Evolutionary conservation across 2,888 invertebrate species (phyloP), one percentile per base, ranked within the genome.

Genomic region (Cryptocephalus moraei): DNA sequence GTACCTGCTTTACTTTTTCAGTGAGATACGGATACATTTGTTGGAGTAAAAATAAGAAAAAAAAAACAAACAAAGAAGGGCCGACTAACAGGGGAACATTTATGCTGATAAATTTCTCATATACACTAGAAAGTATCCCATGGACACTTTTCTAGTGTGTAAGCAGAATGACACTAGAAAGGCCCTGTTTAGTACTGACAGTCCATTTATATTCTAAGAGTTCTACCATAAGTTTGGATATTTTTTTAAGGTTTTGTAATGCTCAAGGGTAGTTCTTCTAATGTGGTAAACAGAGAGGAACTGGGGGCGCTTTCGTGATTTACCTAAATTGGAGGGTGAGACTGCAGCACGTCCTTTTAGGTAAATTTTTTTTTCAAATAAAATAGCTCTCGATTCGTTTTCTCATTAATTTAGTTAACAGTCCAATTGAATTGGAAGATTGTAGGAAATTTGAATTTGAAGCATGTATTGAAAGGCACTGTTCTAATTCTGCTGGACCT

Each of bases 211-310:
- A 63, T 61, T 62, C 56, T 64, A 65, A 63, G 63, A 66, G 62
- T 67, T 64, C 64, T 64, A 66, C 59, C 22, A 59, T 63, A 64
- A 61, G 64, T 68, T 67, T 64, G 65, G 64, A 66, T 67, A 67
- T 67, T 68, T 68, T 67, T 67, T 66, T 63, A 66, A 65, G 59
- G 60, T 61, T 64, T 68, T 65, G 62, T 66, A 68, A 67, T 67
- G 68, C 68, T 69, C 68, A 69, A 69, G 59, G 61, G 62, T 59
- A 60, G 59, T 58, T 54, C 52, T 50, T 54, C 55, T 56, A 48
- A 51, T 51, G 51, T 52, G 51, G 22, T 22, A 22, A 22, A 22
- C 22, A 6, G 22, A 22, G 22, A 22, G 22, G 22, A 22, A 22
- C 22, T 22, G 22, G 51, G 52, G 51, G 56, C 22, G 22, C 2